These are phyloP conservation scores for Diachasma alloeum DNA, from an alignment of 1,140 invertebrate genomes.

Conservation along the genomic window DNA sequence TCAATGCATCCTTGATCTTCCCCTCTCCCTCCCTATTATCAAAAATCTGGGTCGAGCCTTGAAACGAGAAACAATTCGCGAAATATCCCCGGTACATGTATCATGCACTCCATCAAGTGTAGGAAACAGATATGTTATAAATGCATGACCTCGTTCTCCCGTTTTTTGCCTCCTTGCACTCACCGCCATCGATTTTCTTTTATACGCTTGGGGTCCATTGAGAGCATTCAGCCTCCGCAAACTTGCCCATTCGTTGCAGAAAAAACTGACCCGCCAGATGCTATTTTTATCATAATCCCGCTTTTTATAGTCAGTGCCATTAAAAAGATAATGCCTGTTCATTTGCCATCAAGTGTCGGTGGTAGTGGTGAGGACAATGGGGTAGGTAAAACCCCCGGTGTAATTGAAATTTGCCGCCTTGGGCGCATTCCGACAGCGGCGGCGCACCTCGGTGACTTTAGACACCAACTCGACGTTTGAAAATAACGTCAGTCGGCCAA, in stretches of 20 bases:
- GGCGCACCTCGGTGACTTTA: not conserved
- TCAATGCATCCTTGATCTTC: too few relatives aligned
- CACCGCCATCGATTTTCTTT: not conserved
- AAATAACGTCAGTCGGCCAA: constrained; percentile 1
- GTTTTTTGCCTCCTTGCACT: not conserved
- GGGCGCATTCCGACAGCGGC: not conserved
- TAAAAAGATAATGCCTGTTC: too few relatives aligned
- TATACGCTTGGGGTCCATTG: not conserved
- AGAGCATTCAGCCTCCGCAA: not conserved
- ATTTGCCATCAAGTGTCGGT: not conserved
- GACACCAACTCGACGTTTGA: not conserved
- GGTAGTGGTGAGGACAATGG: not conserved
- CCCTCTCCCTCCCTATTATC: not conserved
- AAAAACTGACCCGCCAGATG: too few relatives aligned
- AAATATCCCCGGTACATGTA: not conserved
- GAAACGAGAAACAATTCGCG: not conserved
- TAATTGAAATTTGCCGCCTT: not conserved
- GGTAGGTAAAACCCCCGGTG: not conserved
- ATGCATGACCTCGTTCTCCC: not conserved
- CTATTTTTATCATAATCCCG: too few relatives aligned
- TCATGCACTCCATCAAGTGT: not conserved
- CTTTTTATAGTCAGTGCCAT: too few relatives aligned
- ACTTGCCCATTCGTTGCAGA: too few relatives aligned
- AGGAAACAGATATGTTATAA: not conserved
- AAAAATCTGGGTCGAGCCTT: not conserved